A percentile compares a stretch with the other conserved stretches of the same genome.
Conservation (phyloP, 2,113 vertebrate species). For the Myrmophylax atrothorax region DNA sequence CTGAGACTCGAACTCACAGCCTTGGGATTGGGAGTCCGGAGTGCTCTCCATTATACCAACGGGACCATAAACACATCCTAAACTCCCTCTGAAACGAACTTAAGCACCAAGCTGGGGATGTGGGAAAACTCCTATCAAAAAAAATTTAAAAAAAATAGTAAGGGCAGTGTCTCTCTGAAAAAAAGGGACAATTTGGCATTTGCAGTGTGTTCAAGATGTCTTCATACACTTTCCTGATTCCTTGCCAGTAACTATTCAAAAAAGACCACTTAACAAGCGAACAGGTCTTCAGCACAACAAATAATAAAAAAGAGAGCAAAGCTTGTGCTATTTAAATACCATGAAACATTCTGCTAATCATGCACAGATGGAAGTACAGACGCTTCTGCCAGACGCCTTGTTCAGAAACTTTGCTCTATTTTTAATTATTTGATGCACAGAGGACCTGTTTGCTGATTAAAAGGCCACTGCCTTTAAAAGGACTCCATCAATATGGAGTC, state of each 20-base stretch:
- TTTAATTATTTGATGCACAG: conserved; percentile 78
- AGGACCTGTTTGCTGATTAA: conserved; percentile 77
- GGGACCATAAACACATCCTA: background rate
- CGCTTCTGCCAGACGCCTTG: conserved; percentile 75
- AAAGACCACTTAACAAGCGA: conserved; percentile 67
- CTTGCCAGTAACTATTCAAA: conserved; percentile 52
- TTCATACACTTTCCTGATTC: conserved; percentile 62
- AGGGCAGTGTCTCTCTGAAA: background rate
- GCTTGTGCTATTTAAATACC: conserved; percentile 77
- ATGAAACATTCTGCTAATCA: conserved; percentile 78
- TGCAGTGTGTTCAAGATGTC: conserved; percentile 54
- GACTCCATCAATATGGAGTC: conserved; percentile 51
- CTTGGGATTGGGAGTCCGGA: too few species aligned
- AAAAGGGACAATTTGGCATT: conserved; percentile 59
- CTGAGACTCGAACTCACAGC: too few species aligned
- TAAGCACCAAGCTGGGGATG: background rate
- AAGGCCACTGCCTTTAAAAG: conserved; percentile 56
- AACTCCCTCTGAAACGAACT: background rate
- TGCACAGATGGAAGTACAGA: conserved; percentile 76
- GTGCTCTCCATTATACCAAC: too few species aligned
- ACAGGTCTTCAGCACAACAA: conserved; percentile 68
- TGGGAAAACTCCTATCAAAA: background rate
- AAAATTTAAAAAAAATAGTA: background rate
- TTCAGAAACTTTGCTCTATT: conserved; percentile 81
- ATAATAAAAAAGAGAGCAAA: conserved; percentile 75